Percentiles rank a stretch among this genome's conserved stretches.
Evolutionary conservation across 2,113 vertebrate genomes (phyloP).

Genomic region (Passerina amoena): DNA sequence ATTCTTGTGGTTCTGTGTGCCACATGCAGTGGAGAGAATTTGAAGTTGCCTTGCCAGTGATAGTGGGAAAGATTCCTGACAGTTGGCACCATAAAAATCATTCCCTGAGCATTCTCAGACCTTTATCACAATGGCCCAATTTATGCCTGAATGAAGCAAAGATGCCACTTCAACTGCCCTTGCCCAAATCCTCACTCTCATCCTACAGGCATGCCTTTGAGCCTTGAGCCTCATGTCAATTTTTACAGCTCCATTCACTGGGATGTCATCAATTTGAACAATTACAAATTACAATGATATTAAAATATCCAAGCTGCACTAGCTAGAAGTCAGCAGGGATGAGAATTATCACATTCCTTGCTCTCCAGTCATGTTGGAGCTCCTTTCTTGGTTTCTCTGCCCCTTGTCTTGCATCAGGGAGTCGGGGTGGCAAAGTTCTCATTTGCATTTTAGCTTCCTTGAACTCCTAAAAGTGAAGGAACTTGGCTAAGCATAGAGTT

Average conservation of each 20-base stretch:
- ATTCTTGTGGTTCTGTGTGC: background rate
- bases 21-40: fast-evolving
- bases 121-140: background rate
- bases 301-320: background rate
- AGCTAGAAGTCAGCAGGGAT: background rate
- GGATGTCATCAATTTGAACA: slow-evolving; percentile 15
- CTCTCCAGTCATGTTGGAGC: background rate
- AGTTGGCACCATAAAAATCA: background rate
- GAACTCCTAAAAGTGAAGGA: background rate
- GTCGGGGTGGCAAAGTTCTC: background rate
- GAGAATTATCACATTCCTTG: background rate
- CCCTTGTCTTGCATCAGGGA: background rate
- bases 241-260: background rate
- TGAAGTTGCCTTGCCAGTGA: background rate
- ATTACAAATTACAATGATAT: background rate
- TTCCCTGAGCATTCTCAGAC: background rate
- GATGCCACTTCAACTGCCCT: background rate
- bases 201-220: background rate
- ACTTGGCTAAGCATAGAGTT: background rate
- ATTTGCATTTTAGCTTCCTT: slow-evolving; percentile 13
- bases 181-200: background rate
- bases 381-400: background rate
- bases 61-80: background rate
- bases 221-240: background rate
- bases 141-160: background rate